A percentile compares a stretch with the other conserved stretches of the same genome.
Evolutionary conservation across 2,797 vertebrate species (phyloP).

Genomic region (Tolypeutes matacus): DNA sequence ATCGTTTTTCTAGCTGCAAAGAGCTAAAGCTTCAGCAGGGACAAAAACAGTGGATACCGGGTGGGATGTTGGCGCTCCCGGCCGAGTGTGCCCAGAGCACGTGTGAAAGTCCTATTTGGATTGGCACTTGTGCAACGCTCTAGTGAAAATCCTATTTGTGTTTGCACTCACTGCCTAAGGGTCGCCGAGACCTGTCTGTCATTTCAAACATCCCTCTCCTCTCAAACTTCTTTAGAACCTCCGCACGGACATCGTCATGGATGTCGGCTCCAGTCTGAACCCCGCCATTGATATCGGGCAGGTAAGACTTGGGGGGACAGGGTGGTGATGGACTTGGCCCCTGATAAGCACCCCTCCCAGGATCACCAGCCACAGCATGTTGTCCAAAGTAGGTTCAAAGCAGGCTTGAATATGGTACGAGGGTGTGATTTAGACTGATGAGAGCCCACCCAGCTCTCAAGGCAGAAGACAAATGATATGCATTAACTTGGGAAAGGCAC

Average conservation of each 20-base stretch:
- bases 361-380: neutral
- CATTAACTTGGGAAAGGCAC: neutral
- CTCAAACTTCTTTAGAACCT: constrained; percentile 90
- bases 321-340: neutral
- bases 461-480: neutral
- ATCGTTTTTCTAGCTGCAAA: neutral
- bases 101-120: neutral
- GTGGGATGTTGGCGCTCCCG: rapidly evolving
- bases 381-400: neutral
- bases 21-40: neutral
- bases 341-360: neutral
- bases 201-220: neutral
- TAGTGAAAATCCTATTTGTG: neutral
- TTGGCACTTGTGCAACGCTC: neutral
- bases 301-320: constrained; percentile 86
- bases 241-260: constrained; percentile 97
- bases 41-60: rapidly evolving
- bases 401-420: neutral
- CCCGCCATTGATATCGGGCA: constrained; percentile 98
- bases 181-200: neutral
- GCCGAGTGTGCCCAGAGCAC: neutral
- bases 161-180: neutral
- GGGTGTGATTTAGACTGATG: neutral
- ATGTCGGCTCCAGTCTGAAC: constrained; percentile 96
- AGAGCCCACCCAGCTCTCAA: neutral